These are phyloP conservation scores for Chymomyza procnemis DNA, from an alignment of 2,888 invertebrate genomes.

Conservation along the genomic window DNA sequence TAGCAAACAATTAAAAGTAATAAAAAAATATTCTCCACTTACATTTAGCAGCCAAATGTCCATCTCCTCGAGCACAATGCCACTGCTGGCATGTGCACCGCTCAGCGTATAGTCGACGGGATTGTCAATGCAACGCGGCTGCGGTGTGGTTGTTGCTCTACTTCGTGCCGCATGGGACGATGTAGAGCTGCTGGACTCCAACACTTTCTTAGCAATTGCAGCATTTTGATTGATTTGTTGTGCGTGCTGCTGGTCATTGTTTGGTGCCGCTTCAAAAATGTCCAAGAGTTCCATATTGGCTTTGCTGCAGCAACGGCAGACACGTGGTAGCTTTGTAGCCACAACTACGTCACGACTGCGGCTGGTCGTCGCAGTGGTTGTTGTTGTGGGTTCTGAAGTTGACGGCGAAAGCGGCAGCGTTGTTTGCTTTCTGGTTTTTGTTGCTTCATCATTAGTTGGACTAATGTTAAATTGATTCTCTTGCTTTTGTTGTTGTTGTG, in stretches of 20 bases:
- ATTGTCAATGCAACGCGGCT: conserved; percentile 51
- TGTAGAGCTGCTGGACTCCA: not conserved
- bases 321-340: not conserved
- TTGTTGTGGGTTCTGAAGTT: not conserved
- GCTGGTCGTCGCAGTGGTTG: not conserved
- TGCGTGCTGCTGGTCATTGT: no score
- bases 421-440: no score
- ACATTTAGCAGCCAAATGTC: conserved; percentile 58
- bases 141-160: conserved; percentile 9
- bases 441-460: no score
- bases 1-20: no score
- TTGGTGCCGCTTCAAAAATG: conserved; percentile 37
- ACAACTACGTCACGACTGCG: not conserved
- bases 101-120: conserved; percentile 58
- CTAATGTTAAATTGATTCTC: not conserved
- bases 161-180: not conserved
- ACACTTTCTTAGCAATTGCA: not conserved
- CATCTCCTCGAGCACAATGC: conserved; percentile 59
- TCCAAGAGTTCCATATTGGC: conserved; percentile 43
- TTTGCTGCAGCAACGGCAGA: conserved; percentile 60
- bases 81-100: conserved; percentile 54
- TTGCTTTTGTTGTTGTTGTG: conserved; percentile 7
- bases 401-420: conserved; percentile 4
- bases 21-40: conserved; percentile 30
- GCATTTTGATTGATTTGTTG: not conserved